Base-by-base conservation (phyloP, 2,113 vertebrate species). In the Glaucidium brasilianum region DNA sequence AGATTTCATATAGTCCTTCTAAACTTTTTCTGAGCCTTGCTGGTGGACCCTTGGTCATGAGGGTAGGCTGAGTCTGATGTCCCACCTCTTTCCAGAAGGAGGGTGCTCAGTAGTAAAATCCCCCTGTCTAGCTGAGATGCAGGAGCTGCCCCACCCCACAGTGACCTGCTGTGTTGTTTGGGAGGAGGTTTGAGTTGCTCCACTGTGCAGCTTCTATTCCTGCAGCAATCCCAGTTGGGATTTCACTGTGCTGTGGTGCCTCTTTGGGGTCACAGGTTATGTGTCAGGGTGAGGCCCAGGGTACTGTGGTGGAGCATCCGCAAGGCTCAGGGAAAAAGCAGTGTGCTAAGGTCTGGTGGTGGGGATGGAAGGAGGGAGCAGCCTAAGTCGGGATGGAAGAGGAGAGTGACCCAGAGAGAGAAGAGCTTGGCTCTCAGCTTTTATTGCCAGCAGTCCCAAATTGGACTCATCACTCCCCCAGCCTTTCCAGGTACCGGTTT, bases 231-330 rank as follows among this genome's bases (percentile, higher is more conserved):
- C 21, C 11, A 15, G 1, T 47, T 59, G 69, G 18, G 39, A 50
- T 74, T 77, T 63, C 39, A 56, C 55, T 35, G 50, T 39, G 32
- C 74, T 32, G 8, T 6, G 16, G 49, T 69, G 41, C 39, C 43
- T 68, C 32, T 64, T 45, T 26, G 18, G 49, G 11, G 14, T 68
- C 52, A 35, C 0, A 4, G 52, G 2, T 67, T 32, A 49, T 13
- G n/a, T 39, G 5, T 13, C 17, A 32, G 8, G 6, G 10, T 21
- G 47, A 21, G 52, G n/a, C 29, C 4, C 37, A 43, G 25, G 12
- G 39, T 18, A 23, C 12, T 0, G 0, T 13, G 32, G 9, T 30
- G 21, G 52, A 47, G 26, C 21, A 49, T 18, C 43, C 21, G 18
- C 23, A 85, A 85, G 21, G 3, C 26, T 75, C 37, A 10, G 34